A percentile compares a stretch with the other conserved stretches of the same genome.
phyloP scores from a whole-genome alignment of 2,888 invertebrate genomes.

The Baronia brevicornis region DNA sequence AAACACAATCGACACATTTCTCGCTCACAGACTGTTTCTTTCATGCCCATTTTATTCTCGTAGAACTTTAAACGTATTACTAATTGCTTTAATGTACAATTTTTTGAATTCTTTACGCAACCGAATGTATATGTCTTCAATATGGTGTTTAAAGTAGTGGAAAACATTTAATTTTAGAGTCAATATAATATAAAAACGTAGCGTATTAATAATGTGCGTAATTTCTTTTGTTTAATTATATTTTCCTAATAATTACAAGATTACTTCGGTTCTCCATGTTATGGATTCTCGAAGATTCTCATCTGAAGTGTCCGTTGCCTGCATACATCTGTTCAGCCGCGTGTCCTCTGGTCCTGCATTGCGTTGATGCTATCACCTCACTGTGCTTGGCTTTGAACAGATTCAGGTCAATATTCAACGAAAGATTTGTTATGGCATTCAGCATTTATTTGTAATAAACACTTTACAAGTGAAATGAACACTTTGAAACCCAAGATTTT shows the following conservation, averaged over 20 bases:
- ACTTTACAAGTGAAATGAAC: constrained; percentile 50
- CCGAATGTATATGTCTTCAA: not conserved
- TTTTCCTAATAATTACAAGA: constrained; percentile 4
- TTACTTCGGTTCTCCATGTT: constrained; percentile 31
- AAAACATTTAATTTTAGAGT: constrained; percentile 12
- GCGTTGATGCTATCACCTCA: constrained; percentile 35
- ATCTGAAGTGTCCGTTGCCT: constrained; percentile 38
- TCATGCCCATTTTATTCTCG: too few species aligned
- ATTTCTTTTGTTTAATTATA: constrained; percentile 10
- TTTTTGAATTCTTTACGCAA: too few species aligned
- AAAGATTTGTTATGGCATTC: constrained; percentile 50
- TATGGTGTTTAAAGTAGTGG: constrained; percentile 9
- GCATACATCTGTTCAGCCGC: constrained; percentile 41
- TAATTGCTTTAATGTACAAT: too few species aligned
- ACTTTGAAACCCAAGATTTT: constrained; percentile 57
- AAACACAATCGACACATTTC: too few species aligned
- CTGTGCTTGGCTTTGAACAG: constrained; percentile 47
- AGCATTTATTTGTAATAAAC: constrained; percentile 67
- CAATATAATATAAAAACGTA: too few species aligned
- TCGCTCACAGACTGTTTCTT: too few species aligned
- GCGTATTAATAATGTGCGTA: too few species aligned
- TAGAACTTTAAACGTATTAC: too few species aligned
- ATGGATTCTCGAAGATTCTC: constrained; percentile 31
- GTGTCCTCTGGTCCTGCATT: constrained; percentile 40
- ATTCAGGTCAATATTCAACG: constrained; percentile 54